Conservation (phyloP, 1,140 invertebrate genomes). For the Nymphalis io region DNA sequence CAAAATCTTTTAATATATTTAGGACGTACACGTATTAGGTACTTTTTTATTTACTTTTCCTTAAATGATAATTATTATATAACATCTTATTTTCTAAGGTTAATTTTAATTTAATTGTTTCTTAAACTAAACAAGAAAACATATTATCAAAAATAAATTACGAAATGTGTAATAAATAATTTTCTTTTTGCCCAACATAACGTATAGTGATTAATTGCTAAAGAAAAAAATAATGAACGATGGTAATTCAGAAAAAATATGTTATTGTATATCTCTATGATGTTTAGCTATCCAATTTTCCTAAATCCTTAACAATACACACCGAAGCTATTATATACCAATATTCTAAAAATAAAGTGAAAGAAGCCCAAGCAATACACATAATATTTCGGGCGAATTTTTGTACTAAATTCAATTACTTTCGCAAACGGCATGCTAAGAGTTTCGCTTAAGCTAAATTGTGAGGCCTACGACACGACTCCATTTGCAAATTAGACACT, state of each 20-base stretch:
- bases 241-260: background rate
- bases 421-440: conserved; percentile 39
- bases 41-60: no score
- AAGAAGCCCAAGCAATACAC: conserved; percentile 15
- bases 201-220: no score
- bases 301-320: background rate
- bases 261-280: background rate
- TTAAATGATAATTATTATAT: no score
- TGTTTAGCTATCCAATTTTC: background rate
- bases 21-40: no score
- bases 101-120: no score
- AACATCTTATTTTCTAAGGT: no score
- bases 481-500: conserved; percentile 76
- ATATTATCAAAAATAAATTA: no score
- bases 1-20: no score
- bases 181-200: no score
- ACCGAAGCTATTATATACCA: conserved; percentile 16
- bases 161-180: no score
- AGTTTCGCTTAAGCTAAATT: conserved; percentile 75
- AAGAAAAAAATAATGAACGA: background rate
- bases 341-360: conserved; percentile 15
- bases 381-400: conserved; percentile 25
- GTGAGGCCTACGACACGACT: conserved; percentile 67
- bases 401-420: conserved; percentile 37
- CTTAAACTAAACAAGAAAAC: no score